Evolutionary conservation across 1,140 invertebrate species (phyloP).

Genomic region (Anastatus disparis): DNA sequence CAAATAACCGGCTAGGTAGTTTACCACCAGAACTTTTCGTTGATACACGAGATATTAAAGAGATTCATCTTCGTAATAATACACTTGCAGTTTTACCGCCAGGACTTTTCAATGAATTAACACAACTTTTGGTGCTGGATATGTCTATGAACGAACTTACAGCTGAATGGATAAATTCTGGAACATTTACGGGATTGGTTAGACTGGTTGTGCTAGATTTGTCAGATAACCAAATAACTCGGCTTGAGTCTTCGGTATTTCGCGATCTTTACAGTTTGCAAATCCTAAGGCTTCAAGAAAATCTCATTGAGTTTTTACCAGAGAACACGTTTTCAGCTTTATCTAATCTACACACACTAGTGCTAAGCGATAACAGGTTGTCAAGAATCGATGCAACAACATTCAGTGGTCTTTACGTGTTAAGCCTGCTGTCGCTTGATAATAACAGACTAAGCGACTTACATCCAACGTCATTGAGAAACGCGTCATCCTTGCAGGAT

Average conservation of each 20-base stretch:
- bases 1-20: slow-evolving; percentile 83
- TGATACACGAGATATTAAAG: slow-evolving; percentile 81
- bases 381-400: slow-evolving; percentile 80
- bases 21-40: slow-evolving; percentile 85
- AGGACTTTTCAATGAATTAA: slow-evolving; percentile 84
- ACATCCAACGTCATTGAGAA: slow-evolving; percentile 82
- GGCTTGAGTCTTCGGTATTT: slow-evolving; percentile 83
- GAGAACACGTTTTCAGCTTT: slow-evolving; percentile 85
- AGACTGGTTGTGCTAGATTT: slow-evolving; percentile 84
- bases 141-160: slow-evolving; percentile 87
- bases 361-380: slow-evolving; percentile 87
- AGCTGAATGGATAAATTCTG: slow-evolving; percentile 87
- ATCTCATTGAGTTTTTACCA: slow-evolving; percentile 82
- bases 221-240: slow-evolving; percentile 82
- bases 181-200: slow-evolving; percentile 85
- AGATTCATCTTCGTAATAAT: slow-evolving; percentile 87
- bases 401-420: slow-evolving; percentile 80
- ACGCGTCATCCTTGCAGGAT: slow-evolving; percentile 86
- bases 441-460: slow-evolving; percentile 84
- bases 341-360: slow-evolving; percentile 84
- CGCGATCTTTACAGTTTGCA: slow-evolving; percentile 84
- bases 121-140: slow-evolving; percentile 84
- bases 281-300: slow-evolving; percentile 84
- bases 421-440: slow-evolving; percentile 84
- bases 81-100: slow-evolving; percentile 87